These are phyloP conservation scores for Sebastes hubbsi DNA, from an alignment of 2,797 vertebrate species.

Conservation along the genomic window DNA sequence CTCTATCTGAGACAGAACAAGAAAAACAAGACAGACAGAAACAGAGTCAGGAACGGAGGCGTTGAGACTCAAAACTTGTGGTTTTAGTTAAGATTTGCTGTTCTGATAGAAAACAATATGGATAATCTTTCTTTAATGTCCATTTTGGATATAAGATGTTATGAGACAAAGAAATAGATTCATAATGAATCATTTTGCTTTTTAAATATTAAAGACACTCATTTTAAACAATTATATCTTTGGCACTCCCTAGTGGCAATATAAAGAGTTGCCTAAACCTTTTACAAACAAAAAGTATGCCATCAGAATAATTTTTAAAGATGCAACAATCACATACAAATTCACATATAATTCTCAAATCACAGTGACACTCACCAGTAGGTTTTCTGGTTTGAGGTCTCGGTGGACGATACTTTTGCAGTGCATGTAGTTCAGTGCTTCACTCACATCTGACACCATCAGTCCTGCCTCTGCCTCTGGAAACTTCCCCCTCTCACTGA, in stretches of 20 bases:
- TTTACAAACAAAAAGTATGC: not conserved
- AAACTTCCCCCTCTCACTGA: slow-evolving; percentile 90
- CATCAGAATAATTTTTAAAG: not conserved
- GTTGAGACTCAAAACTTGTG: not conserved
- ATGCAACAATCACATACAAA: not conserved
- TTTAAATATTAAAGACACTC: no score
- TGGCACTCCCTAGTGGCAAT: not conserved
- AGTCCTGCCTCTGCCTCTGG: slow-evolving; percentile 86
- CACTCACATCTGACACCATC: slow-evolving; percentile 91
- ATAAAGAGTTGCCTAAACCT: not conserved
- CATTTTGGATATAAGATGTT: no score
- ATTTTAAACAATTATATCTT: no score
- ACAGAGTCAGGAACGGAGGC: not conserved
- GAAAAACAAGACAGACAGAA: not conserved
- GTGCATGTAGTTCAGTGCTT: slow-evolving; percentile 93
- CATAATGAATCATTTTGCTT: no score
- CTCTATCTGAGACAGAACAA: slow-evolving; percentile 85
- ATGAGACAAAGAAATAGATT: no score
- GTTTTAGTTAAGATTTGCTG: no score
- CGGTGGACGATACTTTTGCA: slow-evolving; percentile 92
- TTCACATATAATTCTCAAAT: not conserved
- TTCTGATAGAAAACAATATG: no score
- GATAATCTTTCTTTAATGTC: no score
- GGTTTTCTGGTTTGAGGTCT: slow-evolving; percentile 97
- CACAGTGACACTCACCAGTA: slow-evolving; percentile 86